A percentile compares a stretch with the other conserved stretches of the same genome.
Conservation (phyloP, 2,888 invertebrate species). For the Catocala nupta region DNA sequence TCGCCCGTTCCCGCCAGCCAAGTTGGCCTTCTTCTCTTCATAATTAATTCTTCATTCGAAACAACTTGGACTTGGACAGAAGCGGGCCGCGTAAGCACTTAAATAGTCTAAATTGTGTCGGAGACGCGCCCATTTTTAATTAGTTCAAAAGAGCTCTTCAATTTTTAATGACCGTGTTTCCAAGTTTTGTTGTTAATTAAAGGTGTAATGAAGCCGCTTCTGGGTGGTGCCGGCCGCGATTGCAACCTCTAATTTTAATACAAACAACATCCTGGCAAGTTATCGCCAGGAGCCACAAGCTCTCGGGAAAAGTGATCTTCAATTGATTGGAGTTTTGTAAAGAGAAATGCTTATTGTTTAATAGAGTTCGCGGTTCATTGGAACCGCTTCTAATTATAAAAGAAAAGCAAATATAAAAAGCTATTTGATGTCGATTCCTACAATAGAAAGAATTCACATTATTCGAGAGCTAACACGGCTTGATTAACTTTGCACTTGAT, state of each 20-base stretch:
- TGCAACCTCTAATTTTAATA: conserved; percentile 62
- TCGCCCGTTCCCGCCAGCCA: conserved; percentile 68
- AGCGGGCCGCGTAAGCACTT: conserved; percentile 82
- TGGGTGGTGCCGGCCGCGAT: conserved; percentile 54
- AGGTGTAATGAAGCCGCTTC: conserved; percentile 59
- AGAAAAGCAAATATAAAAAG: conserved; percentile 16
- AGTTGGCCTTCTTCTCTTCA: conserved; percentile 81
- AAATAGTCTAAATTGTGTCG: conserved; percentile 84
- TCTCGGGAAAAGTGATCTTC: conserved; percentile 37
- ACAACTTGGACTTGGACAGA: conserved; percentile 82
- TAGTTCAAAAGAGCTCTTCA: conserved; percentile 79
- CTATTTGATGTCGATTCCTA: conserved; percentile 5
- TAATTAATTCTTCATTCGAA: conserved; percentile 87
- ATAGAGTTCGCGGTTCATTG: conserved; percentile 33
- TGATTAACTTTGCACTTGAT: conserved; percentile 34
- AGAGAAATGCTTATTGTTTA: conserved; percentile 38
- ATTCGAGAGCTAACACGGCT: conserved; percentile 9
- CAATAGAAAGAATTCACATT: conserved; percentile 10
- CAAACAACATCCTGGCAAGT: conserved; percentile 40
- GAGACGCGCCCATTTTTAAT: conserved; percentile 85
- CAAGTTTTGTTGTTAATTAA: conserved; percentile 74
- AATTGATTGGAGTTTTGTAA: conserved; percentile 41
- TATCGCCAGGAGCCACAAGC: conserved; percentile 27
- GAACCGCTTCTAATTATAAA: conserved; percentile 26
- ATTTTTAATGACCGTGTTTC: conserved; percentile 80